Base-by-base conservation (phyloP, 1,140 invertebrate genomes). In the Yoshiicerus persimilis region DNA sequence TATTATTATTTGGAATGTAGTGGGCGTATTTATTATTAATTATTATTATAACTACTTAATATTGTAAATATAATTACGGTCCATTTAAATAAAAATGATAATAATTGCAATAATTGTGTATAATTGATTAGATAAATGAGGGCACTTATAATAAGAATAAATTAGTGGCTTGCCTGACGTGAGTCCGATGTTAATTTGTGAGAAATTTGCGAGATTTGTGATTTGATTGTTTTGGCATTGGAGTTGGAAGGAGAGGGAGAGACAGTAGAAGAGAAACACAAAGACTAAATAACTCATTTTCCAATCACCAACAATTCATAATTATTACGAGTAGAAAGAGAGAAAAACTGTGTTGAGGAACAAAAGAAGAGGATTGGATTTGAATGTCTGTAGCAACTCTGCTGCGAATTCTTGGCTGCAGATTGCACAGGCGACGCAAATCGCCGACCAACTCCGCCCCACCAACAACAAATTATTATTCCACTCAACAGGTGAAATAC, bases 271-370 rank as follows among this genome's bases (percentile, higher is more conserved):
- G 34, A 80, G 75, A 20, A 80, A 80, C 32, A 38, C 75, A 34
- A 80, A 34, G 32, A 80, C 20, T n/a, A 80, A 80, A 34, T 32
- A 80, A 80, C 75, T 80, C 75, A 80, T 80, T 80, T 80, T 80
- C 66, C 13, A 13, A 30, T 70, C 25, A 30, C 25, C 25, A 80
- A 34, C 32, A 80, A 80, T 80, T 80, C 75, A 80, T 80, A 36
- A 36, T 36, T 80, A 36, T 30, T 41, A 8, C 39, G 13, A 13
- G 39, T 13, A 13, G 66, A 30, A 11, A 16, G 64, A 27, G 64
- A 70, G 27, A 13, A 4, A 4, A 64, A 25, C 3, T 62, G 56
- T 62, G 20, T 80, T 13, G 34, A 36, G 30, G 20, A 32, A 34
- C 13, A 30, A 77, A 70, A 23, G 30, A 30, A 38, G n/a, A n/a